Evolutionary conservation across 2,797 vertebrate species (phyloP), one percentile per base, ranked within the genome.

Genomic region (Salarias fasciatus): DNA sequence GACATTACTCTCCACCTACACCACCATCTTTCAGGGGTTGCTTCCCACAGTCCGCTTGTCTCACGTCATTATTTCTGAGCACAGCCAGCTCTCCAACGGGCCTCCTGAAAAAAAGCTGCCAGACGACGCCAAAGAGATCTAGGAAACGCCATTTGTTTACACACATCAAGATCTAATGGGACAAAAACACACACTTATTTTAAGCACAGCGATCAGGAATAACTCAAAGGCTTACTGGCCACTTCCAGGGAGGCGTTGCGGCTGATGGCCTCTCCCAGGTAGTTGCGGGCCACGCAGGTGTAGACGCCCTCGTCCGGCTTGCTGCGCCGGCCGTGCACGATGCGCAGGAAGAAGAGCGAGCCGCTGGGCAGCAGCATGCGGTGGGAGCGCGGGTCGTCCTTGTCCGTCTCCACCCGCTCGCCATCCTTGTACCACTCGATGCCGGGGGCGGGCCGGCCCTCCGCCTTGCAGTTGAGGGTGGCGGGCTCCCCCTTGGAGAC

Each of bases 391-490:
- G 96, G 96, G 63, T 98, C 96, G 4, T 98, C 97, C 6, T 84
- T 91, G 76, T 96, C 95, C 0, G 97, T 98, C 80, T 96, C 95
- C 73, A 98, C 97, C 0, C 95, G 90, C 54, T 97, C 96, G 0
- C 96, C 97, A 0, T 99, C 96, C 54, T 97, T 98, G 83, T 96
- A 99, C 97, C 97, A 98, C 82, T 98, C 95, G 10, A 98, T 92
- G 0, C 75, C 81, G 0, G 97, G 97, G 0, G 80, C 10, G 0
- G 97, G 97, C 0, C 95, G 89, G 0, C 97, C 97, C 69, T 98
- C 97, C 0, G 95, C 96, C 43, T 95, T 96, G 76, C 97, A 99
- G 90, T 95, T 97, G 67, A 99, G 88, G 1, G 96, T 99, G 67
- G 97, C 97, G 0, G 96, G 95, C 54, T 98, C 96, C 31, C 97